Conservation (phyloP, 2,888 invertebrate species). For the Andrena hattorfiana region DNA sequence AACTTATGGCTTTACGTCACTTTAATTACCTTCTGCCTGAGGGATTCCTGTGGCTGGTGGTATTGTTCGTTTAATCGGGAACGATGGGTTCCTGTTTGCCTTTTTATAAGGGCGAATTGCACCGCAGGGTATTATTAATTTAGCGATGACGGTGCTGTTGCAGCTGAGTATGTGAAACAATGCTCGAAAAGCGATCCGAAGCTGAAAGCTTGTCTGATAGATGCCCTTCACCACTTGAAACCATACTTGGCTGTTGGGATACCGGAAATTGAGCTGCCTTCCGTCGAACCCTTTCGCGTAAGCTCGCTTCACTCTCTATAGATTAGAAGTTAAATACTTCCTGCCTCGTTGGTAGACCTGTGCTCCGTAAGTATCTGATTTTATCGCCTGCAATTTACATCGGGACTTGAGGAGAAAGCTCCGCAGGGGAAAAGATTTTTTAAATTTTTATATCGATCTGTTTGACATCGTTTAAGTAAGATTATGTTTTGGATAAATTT, state of each 20-base stretch:
- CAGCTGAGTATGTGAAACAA: slow-evolving; percentile 88
- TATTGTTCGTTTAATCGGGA: background rate
- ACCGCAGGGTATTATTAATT: background rate
- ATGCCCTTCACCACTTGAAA: slow-evolving; percentile 84
- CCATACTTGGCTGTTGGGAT: slow-evolving; percentile 85
- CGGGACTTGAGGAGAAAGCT: no score
- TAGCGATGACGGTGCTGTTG: slow-evolving; percentile 18
- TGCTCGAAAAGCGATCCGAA: slow-evolving; percentile 87
- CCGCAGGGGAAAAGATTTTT: no score
- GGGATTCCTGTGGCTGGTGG: background rate
- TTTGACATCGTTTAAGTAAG: no score
- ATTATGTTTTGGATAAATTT: no score
- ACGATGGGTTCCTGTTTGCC: background rate
- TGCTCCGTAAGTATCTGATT: background rate
- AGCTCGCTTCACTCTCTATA: slow-evolving; percentile 59
- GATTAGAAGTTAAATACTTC: slow-evolving; percentile 1
- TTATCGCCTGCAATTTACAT: background rate
- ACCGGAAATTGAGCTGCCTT: slow-evolving; percentile 86
- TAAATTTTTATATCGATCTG: no score
- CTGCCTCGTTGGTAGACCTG: background rate
- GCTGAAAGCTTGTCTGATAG: slow-evolving; percentile 83
- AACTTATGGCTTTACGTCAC: background rate
- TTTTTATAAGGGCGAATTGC: background rate
- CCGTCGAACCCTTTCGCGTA: slow-evolving; percentile 86
- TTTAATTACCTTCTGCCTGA: background rate